Percentiles rank a stretch among this genome's conserved stretches.
Evolutionary conservation across 1,140 invertebrate species (phyloP).

Genomic region (Drosophila navojoa): DNA sequence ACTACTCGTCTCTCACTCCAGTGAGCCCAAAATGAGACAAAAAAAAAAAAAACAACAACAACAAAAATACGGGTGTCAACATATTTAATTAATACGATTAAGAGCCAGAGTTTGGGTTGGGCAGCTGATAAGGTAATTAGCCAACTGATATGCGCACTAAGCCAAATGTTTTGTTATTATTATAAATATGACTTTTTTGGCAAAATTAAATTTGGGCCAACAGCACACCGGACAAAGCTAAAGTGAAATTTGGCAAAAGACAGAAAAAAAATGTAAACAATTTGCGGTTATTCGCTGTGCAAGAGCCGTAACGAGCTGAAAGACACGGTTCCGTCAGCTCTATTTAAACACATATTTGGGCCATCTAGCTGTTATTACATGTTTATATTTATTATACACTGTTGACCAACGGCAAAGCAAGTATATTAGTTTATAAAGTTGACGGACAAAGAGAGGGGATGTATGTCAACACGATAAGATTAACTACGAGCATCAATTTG

Average conservation of each 20-base stretch:
- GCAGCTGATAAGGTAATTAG: constrained; percentile 11
- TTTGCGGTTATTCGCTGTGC: constrained; percentile 17
- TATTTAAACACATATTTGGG: not conserved
- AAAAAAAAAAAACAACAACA: not conserved
- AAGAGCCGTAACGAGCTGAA: constrained; percentile 17
- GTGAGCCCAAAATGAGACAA: constrained; percentile 34
- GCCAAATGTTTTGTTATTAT: not conserved
- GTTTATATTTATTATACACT: not conserved
- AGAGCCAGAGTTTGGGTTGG: not conserved
- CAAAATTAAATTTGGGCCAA: constrained; percentile 9
- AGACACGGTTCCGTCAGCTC: constrained; percentile 12
- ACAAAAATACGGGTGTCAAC: constrained; percentile 26
- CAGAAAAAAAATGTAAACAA: constrained; percentile 6
- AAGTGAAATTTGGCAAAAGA: constrained; percentile 25
- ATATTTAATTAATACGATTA: constrained; percentile 44
- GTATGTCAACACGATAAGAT: not conserved
- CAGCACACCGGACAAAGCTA: not conserved
- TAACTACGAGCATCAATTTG: too few relatives aligned
- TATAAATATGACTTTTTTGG: not conserved
- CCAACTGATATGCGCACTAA: not conserved
- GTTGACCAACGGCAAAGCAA: not conserved
- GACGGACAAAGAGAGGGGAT: not conserved
- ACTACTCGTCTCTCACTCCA: constrained; percentile 23
- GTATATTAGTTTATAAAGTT: not conserved
- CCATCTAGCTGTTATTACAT: constrained; percentile 26